Conservation (phyloP, 30 jellyfish, hydroid and myxozoan species). For the Hydra vulgaris region DNA sequence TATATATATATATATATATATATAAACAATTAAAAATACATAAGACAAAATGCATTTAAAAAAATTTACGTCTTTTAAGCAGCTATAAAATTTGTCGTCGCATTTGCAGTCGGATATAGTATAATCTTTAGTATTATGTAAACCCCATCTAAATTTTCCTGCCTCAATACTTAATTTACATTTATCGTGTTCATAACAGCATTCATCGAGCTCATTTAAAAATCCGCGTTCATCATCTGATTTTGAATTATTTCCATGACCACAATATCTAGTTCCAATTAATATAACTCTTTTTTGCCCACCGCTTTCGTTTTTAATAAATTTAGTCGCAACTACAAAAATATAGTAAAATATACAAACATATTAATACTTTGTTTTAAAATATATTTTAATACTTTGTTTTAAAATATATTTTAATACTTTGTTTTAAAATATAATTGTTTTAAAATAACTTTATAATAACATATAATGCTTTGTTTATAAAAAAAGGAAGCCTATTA, state of each 20-base stretch:
- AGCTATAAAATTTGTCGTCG: constrained; percentile 29
- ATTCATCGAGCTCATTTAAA: constrained; percentile 25
- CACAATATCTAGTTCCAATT: constrained; percentile 42
- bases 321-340: neutral
- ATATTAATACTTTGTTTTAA: neutral
- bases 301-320: neutral
- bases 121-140: constrained; percentile 18
- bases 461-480: too few relatives aligned
- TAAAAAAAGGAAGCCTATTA: too few relatives aligned
- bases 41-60: too few relatives aligned
- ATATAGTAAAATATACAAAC: too few relatives aligned
- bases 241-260: constrained; percentile 29
- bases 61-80: constrained; percentile 34
- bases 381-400: too few relatives aligned
- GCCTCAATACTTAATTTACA: constrained; percentile 20
- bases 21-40: too few relatives aligned
- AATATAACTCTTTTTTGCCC: neutral
- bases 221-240: constrained; percentile 22
- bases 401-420: too few relatives aligned
- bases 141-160: neutral
- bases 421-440: too few relatives aligned
- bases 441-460: too few relatives aligned
- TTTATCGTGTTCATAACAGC: constrained; percentile 42
- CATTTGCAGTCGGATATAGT: constrained; percentile 45
- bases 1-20: too few relatives aligned